A percentile compares a stretch with the other conserved stretches of the same genome.
Evolutionary conservation across 2,888 invertebrate species (phyloP).

Genomic region (Polydesmus complanatus): DNA sequence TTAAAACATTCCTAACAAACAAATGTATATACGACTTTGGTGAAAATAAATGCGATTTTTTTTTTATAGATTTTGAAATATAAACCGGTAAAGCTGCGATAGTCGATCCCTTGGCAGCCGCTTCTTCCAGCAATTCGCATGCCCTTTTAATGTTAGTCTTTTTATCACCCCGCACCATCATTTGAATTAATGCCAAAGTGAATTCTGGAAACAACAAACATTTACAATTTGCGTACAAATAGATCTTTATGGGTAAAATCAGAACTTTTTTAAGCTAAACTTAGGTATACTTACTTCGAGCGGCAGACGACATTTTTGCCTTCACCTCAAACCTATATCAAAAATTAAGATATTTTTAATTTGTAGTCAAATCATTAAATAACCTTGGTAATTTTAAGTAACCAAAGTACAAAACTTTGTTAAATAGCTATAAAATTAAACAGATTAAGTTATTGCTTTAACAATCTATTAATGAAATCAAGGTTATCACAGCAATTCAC

Average conservation of each 20-base stretch:
- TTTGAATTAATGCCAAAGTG: slow-evolving; percentile 66
- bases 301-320: not conserved
- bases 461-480: no score
- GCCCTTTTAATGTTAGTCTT: slow-evolving; percentile 59
- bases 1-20: slow-evolving; percentile 68
- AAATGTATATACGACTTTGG: not conserved
- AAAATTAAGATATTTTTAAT: not conserved
- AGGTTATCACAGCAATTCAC: no score
- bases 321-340: not conserved
- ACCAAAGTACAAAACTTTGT: no score
- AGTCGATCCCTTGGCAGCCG: slow-evolving; percentile 46
- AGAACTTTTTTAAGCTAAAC: not conserved
- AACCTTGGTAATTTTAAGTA: no score
- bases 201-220: slow-evolving; percentile 37
- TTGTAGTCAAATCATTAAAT: not conserved
- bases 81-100: slow-evolving; percentile 49
- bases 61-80: not conserved
- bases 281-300: not conserved
- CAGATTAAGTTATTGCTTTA: no score
- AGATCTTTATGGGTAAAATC: not conserved
- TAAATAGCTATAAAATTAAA: no score
- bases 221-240: not conserved
- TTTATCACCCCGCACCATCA: slow-evolving; percentile 61
- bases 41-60: not conserved
- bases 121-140: slow-evolving; percentile 51